phyloP scores from a whole-genome alignment of 2,113 vertebrate species.

The Triplophysa siluroides region DNA sequence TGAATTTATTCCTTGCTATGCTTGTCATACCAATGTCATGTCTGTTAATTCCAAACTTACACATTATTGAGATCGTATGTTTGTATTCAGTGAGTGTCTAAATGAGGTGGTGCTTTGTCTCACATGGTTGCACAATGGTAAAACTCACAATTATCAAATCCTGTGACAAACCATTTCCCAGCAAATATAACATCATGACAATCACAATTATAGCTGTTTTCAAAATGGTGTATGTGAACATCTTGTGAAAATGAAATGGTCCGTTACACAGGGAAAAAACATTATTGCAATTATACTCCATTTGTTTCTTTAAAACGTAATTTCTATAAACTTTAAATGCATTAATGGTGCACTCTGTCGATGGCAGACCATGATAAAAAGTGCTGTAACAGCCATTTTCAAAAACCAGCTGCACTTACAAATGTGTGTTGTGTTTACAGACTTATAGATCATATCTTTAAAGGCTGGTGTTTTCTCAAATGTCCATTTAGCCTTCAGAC shows the following conservation, averaged over 20 bases:
- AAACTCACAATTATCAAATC: constrained; percentile 9
- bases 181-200: neutral
- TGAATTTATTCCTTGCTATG: constrained; percentile 27
- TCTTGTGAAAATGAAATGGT: constrained; percentile 27
- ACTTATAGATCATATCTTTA: constrained; percentile 3
- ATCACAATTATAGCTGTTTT: neutral
- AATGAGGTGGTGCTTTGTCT: neutral
- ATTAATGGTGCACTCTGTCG: neutral
- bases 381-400: neutral
- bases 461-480: constrained; percentile 38
- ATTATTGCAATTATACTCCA: constrained; percentile 39
- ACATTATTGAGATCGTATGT: neutral
- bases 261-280: constrained; percentile 25
- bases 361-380: constrained; percentile 2
- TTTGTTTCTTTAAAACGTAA: neutral
- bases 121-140: neutral
- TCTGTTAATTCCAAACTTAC: neutral
- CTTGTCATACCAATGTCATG: neutral
- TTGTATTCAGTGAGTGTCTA: neutral
- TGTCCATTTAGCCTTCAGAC: constrained; percentile 5
- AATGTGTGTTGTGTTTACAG: neutral
- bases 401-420: neutral
- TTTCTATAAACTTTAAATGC: constrained; percentile 7
- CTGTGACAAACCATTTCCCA: neutral
- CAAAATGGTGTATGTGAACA: neutral